A percentile compares a stretch with the other conserved stretches of the same genome.
These are phyloP conservation scores for Phalacrocorax pelagicus DNA, from an alignment of 2,113 vertebrate species.

Conservation along the genomic window DNA sequence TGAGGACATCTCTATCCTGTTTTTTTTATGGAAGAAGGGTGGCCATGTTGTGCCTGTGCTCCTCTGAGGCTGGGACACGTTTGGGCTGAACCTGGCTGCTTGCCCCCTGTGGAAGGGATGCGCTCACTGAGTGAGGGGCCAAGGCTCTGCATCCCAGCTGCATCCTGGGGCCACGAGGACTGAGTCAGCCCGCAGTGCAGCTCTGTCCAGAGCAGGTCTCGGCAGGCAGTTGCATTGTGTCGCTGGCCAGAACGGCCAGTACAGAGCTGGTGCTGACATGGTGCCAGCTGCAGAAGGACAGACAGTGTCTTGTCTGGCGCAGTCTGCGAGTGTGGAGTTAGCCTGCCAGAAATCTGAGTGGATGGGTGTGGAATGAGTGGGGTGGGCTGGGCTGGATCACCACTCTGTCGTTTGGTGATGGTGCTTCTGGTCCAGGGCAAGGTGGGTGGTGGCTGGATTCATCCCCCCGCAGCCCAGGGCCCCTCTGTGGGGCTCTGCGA, in stretches of 20 bases:
- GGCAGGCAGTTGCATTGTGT: neutral
- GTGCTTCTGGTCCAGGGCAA: neutral
- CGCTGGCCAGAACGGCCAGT: neutral
- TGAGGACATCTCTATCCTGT: fast-evolving
- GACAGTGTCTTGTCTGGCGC: neutral
- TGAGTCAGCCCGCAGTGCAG: neutral
- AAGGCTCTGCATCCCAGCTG: fast-evolving
- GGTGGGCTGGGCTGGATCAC: neutral
- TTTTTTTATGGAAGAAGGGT: neutral
- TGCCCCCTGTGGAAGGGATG: fast-evolving
- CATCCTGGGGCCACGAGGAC: fast-evolving
- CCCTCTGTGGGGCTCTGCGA: fast-evolving
- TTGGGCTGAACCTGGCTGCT: neutral
- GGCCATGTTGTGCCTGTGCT: fast-evolving
- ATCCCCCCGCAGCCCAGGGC: neutral
- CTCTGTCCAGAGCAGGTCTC: neutral
- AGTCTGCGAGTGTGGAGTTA: fast-evolving
- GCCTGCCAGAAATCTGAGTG: neutral
- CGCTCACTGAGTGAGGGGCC: fast-evolving
- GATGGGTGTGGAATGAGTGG: fast-evolving
- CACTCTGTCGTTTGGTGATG: fast-evolving
- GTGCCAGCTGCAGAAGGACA: conserved; percentile 7
- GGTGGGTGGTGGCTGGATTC: neutral
- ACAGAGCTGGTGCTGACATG: neutral
- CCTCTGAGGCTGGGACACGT: fast-evolving